Base-by-base conservation (phyloP, 1,140 invertebrate genomes). In the Lucilia sericata region DNA sequence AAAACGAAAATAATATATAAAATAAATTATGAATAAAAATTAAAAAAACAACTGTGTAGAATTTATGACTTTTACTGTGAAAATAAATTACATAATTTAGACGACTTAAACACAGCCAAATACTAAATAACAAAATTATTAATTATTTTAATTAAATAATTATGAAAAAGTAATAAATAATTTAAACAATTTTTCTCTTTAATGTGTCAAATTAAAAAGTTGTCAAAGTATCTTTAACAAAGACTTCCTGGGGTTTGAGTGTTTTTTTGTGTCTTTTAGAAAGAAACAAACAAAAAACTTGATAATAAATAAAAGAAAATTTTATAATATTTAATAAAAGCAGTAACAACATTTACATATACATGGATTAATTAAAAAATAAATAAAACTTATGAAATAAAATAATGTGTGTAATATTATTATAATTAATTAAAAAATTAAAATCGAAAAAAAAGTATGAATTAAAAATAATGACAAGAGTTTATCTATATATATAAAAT, bases 101-200 rank as follows among this genome's bases (percentile, higher is more conserved):
- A 42, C 42, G 42, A 42, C 42, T 7, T 7, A 42, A 42, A 30
- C 1, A 3, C 25, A 30, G 25, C 25, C 1, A 30, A 30, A 30
- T 30, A 30, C 25, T 30, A 30, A 42, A 42, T 10, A 42, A 10
- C 5, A 42, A 42, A 42, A 7, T 60, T 60, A n/a, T 60, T 60
- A 17, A n/a, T 60, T 60, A 60, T 60, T 60, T 60, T 60, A 60
- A 60, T 60, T 60, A 60, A 60, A 60, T 60, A 60, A 60, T 60
- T 60, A 60, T 60, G 55, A 60, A 60, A 60, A 60, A 17, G 55
- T 60, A 14, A 60, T 60, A 60, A 60, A 60, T 60, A 60, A 60
- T 60, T 60, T 60, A n/a, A 14, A 60, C n/a, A 60, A 60, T 60
- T 60, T 60, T 60, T 60, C 51, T 60, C n/a, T 60, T 60, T 60